Conservation (phyloP, 2,797 vertebrate species). For the Spinus olivaceus region DNA sequence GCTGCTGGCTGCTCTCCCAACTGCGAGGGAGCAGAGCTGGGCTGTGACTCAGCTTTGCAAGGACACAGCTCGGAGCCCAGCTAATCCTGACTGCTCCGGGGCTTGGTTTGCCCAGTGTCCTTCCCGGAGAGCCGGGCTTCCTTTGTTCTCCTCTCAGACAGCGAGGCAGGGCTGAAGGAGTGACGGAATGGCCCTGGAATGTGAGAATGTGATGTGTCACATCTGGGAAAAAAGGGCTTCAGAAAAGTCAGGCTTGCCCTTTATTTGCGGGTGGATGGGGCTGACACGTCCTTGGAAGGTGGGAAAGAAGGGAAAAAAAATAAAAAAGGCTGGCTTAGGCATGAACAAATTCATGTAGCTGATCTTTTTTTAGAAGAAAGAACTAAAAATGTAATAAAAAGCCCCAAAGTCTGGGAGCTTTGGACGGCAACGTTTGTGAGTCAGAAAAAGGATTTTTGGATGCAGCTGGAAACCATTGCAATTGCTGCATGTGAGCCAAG, state of each 20-base stretch:
- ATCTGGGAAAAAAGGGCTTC: slow-evolving; percentile 29
- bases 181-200: slow-evolving; percentile 53
- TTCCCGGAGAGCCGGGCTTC: not conserved
- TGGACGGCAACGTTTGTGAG: not conserved
- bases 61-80: not conserved
- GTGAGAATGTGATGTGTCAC: slow-evolving; percentile 59
- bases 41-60: slow-evolving; percentile 41
- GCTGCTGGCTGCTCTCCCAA: not conserved
- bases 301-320: not conserved
- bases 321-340: not conserved
- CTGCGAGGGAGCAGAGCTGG: not conserved
- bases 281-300: not conserved
- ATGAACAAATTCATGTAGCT: not conserved
- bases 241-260: not conserved
- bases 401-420: not conserved
- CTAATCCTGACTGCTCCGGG: not conserved
- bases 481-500: not conserved
- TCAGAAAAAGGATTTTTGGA: not conserved
- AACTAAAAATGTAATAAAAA: not conserved
- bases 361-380: not conserved
- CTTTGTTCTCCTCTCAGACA: slow-evolving; percentile 23
- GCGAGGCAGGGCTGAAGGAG: not conserved
- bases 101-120: slow-evolving; percentile 24
- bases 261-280: not conserved
- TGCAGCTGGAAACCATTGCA: slow-evolving; percentile 20